Evolutionary conservation across 2,888 invertebrate species (phyloP), one percentile per base, ranked within the genome.

Genomic region (Cheilosia urbana): DNA sequence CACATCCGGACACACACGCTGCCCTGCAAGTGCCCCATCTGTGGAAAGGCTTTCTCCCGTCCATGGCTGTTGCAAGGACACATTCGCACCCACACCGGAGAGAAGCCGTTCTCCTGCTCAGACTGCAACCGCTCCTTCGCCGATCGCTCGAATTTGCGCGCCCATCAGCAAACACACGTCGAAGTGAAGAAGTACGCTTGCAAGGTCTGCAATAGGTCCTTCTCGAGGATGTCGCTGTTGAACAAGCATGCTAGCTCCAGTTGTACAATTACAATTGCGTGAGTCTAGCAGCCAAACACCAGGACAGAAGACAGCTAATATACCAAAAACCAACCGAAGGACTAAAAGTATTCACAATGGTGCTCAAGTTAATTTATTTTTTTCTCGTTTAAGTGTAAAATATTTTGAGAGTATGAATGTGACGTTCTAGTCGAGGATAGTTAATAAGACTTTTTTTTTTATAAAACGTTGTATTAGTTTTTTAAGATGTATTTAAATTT

Each of bases 1-100:
- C 92, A 92, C 88, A 92, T 92, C 0, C 90, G 92, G 53, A 92
- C 92, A 0, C 92, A 92, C 53, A 92, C 92, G 0, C 81, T 92
- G 71, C 92, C 92, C 68, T 92, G 92, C 89, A 92, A 91, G 88
- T 92, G 92, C 42, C 90, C 91, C 75, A 91, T 91, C 60, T 92
- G 92, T 57, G 91, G 91, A 66, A 92, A 92, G 88, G 92, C 92
- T 37, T 92, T 92, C 89, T 92, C 92, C 1, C 90, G 92, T 0
- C 92, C 92, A 11, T 92, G 92, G 92, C 88, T 92, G 11, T 87
- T 92, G 13, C 92, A 92, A 73, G 92, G 92, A 0, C 92, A 92
- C 88, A 92, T 92, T 2, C 90, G 92, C 76, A 92, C 92, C 0
- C 92, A 92, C 69, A 92, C 92, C 11, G 92, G 92, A 11, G 92